A percentile compares a stretch with the other conserved stretches of the same genome.
Conservation (phyloP, 2,888 invertebrate species). For the Willowsia nigromaculata region DNA sequence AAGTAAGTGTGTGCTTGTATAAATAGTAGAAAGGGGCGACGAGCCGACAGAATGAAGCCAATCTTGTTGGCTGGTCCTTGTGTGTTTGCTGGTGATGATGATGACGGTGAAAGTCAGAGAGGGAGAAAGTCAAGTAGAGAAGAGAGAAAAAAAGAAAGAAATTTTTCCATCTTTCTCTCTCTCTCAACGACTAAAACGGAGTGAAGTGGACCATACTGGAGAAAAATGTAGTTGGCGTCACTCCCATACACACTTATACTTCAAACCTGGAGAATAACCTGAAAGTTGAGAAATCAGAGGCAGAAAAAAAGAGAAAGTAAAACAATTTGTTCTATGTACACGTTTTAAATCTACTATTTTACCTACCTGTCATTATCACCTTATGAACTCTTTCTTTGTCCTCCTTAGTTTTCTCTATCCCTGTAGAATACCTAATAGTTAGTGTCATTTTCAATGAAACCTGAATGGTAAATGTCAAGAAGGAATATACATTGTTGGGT, state of each 20-base stretch:
- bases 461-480: no score
- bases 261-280: neutral
- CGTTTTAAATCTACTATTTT: no score
- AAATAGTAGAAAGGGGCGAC: constrained; percentile 5
- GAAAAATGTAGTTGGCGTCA: neutral
- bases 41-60: constrained; percentile 57
- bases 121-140: constrained; percentile 16
- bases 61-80: neutral
- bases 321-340: no score
- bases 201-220: constrained; percentile 40
- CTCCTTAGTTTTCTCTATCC: no score
- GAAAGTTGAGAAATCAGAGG: neutral
- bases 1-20: neutral
- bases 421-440: no score
- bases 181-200: neutral
- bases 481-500: no score
- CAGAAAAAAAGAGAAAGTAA: neutral
- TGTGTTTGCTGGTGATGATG: neutral
- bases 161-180: neutral
- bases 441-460: no score
- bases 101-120: constrained; percentile 50
- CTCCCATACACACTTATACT: neutral
- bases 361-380: no score
- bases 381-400: no score
- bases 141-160: constrained; percentile 19